Evolutionary conservation across 2,797 vertebrate genomes (phyloP), one percentile per base, ranked within the genome.

Genomic region (Protosalanx chinensis): DNA sequence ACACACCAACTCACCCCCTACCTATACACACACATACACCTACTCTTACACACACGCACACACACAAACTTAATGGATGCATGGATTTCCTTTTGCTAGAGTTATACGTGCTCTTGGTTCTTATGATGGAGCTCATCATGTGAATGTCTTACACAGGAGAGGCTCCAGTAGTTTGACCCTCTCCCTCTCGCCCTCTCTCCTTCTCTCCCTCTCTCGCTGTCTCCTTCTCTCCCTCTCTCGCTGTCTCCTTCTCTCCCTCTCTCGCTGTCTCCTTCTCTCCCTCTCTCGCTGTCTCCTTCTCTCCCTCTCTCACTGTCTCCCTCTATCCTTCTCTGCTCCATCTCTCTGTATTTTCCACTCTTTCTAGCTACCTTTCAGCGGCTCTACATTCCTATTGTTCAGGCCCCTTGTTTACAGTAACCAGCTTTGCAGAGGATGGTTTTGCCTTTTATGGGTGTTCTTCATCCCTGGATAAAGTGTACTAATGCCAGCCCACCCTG

Each of bases 391-490:
- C 12, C 80, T 81, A 83, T 81, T 85, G 85, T 84, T 79, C 85
- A 87, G 80, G 67, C 83, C 75, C 73, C 81, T 94, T 93, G 94
- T 94, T 95, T 91, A 93, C 93, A 95, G 93, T 93, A 94, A 92
- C 92, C 93, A 94, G 92, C 92, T 93, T 92, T 57, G 68, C 79
- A 81, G 75, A 74, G 84, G 83, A 87, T 86, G 84, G 80, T 91
- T 93, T 92, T 88, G 90, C 93, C 95, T 95, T 96, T 95, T 94
- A 95, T 93, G 94, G 94, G 86, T 83, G 85, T 90, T 93, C 93
- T 93, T 94, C 91, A 93, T 94, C 93, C 93, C 92, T 84, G 92
- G 89, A 91, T 89, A 91, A 93, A 92, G 92, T 90, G 89, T 90
- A 86, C 91, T 92, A 93, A 91, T 89, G 88, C 81, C 76, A 58